phyloP scores from a whole-genome alignment of 2,113 vertebrate genomes.

The Antechinus flavipes region DNA sequence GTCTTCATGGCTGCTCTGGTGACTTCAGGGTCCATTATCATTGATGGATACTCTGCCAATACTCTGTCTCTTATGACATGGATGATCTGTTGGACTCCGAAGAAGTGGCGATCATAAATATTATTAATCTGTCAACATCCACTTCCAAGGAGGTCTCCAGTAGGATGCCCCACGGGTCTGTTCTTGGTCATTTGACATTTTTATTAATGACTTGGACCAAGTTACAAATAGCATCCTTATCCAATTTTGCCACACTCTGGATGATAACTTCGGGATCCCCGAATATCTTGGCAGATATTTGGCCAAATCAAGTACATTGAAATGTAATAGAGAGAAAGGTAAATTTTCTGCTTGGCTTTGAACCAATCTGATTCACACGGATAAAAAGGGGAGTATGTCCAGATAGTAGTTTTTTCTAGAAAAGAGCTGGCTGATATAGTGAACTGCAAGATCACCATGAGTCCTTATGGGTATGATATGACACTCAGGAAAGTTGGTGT shows the following conservation, averaged over 20 bases:
- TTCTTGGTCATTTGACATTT: background rate
- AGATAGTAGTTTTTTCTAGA: background rate
- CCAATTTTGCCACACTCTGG: background rate
- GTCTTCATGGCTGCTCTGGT: background rate
- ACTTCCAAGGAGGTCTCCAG: background rate
- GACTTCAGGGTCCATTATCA: background rate
- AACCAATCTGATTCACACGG: background rate
- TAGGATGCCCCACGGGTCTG: background rate
- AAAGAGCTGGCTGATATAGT: background rate
- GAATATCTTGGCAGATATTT: background rate
- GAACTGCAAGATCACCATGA: background rate
- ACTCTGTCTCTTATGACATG: background rate
- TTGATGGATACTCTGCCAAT: background rate
- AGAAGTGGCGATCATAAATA: background rate
- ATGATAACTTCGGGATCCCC: background rate
- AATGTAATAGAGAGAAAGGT: background rate
- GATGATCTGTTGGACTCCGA: background rate
- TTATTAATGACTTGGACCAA: background rate
- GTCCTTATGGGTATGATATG: background rate
- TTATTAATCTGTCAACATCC: background rate
- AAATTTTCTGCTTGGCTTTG: background rate
- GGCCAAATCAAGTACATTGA: background rate
- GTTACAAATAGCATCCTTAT: background rate
- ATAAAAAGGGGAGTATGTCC: background rate
- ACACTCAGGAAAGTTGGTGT: background rate